phyloP scores from a whole-genome alignment of 1,140 invertebrate species.

The Stenopsyche tienmushanensis region DNA sequence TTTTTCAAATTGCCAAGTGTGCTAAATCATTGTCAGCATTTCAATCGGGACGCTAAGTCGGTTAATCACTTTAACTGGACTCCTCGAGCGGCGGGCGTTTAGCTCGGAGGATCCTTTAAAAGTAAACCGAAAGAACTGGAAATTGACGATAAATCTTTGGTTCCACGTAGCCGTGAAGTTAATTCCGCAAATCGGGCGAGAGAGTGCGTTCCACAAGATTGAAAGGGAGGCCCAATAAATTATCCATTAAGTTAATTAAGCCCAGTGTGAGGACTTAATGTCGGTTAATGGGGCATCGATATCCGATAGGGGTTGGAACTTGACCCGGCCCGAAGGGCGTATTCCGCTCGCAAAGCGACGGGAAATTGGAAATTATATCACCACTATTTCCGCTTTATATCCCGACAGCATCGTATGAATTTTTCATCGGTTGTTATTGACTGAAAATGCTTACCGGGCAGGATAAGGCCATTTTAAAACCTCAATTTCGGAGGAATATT shows the following conservation, averaged over 20 bases:
- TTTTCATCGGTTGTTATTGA: background rate
- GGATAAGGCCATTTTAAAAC: too few species aligned
- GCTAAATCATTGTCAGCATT: too few species aligned
- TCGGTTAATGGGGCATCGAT: conserved; percentile 11
- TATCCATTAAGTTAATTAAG: conserved; percentile 23
- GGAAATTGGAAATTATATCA: background rate
- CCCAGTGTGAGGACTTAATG: conserved; percentile 17
- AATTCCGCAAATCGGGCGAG: conserved; percentile 18
- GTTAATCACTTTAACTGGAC: background rate
- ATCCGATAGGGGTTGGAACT: background rate
- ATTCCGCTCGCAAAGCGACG: background rate
- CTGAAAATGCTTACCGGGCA: background rate
- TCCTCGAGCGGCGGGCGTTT: background rate
- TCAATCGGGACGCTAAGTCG: background rate
- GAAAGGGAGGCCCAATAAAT: conserved; percentile 12
- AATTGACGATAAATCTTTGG: conserved; percentile 1
- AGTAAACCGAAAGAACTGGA: conserved; percentile 4
- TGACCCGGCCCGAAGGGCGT: too few species aligned
- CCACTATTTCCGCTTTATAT: conserved; percentile 1
- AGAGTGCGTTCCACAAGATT: conserved; percentile 10
- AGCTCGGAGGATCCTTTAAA: background rate
- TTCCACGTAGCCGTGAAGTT: conserved; percentile 1
- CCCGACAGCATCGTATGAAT: background rate
- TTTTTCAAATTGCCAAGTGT: too few species aligned
- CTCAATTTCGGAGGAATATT: too few species aligned